A percentile compares a stretch with the other conserved stretches of the same genome.
These are phyloP conservation scores for Zoroaster sp. DNA, from an alignment of 53 echinoderm and acorn worm species.

Conservation along the genomic window DNA sequence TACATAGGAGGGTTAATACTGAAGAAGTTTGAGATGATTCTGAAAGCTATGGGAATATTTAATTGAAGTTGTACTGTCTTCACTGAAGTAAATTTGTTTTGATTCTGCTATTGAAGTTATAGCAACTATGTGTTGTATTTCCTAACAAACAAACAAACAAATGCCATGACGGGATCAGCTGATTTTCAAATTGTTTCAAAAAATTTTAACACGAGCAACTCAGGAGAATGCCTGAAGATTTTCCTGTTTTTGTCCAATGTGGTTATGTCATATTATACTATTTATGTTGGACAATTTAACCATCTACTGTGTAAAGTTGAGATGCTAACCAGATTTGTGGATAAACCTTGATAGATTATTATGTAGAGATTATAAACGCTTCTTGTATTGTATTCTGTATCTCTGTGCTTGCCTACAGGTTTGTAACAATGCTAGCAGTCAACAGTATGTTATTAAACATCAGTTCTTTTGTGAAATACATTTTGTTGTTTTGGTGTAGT, in stretches of 20 bases:
- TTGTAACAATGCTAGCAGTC: slow-evolving; percentile 60
- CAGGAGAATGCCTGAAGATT: not conserved
- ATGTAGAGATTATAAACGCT: not conserved
- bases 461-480: slow-evolving; percentile 47
- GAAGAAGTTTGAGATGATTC: not conserved
- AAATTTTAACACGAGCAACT: not conserved
- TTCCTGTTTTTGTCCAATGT: not conserved
- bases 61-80: not conserved
- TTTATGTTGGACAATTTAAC: slow-evolving; percentile 23
- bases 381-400: slow-evolving; percentile 50
- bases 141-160: not conserved
- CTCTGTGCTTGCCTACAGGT: slow-evolving; percentile 53
- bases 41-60: not conserved
- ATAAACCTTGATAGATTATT: slow-evolving; percentile 41
- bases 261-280: not conserved
- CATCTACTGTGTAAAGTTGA: slow-evolving; percentile 22
- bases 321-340: slow-evolving; percentile 16
- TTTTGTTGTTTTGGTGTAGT: not conserved
- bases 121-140: not conserved
- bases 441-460: slow-evolving; percentile 51
- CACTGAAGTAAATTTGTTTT: not conserved
- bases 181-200: not conserved
- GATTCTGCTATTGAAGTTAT: not conserved
- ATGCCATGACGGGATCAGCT: not conserved
- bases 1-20: too few relatives aligned